Conservation (phyloP, 2,888 invertebrate species). For the Melanostoma scalare region DNA sequence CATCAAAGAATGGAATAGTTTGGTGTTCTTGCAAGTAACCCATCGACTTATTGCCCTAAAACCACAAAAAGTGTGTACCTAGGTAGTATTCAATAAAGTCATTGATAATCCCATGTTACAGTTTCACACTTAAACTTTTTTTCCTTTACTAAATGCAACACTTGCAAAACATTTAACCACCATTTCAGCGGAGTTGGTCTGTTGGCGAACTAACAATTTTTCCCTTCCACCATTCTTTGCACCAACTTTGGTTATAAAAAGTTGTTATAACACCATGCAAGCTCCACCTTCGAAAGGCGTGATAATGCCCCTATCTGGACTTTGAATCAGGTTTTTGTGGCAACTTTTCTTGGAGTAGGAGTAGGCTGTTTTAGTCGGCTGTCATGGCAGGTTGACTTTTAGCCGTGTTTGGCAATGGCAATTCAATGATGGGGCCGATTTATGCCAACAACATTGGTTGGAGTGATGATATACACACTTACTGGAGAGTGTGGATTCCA, state of each 20-base stretch:
- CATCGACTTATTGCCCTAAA: no score
- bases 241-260: conserved; percentile 38
- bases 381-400: conserved; percentile 60
- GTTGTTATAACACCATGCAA: conserved; percentile 30
- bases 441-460: conserved; percentile 50
- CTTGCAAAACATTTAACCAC: conserved; percentile 33
- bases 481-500: conserved; percentile 31
- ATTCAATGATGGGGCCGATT: conserved; percentile 70
- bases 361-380: conserved; percentile 31
- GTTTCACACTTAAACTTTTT: conserved; percentile 44
- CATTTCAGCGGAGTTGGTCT: conserved; percentile 46
- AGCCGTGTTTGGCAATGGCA: conserved; percentile 5
- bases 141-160: neutral
- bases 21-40: no score
- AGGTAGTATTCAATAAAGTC: no score
- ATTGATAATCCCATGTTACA: neutral
- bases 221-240: conserved; percentile 50
- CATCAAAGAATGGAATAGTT: no score
- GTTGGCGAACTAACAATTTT: conserved; percentile 15
- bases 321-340: conserved; percentile 58
- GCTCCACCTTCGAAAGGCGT: conserved; percentile 68
- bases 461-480: conserved; percentile 3
- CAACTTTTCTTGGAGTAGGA: conserved; percentile 50
- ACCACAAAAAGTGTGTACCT: no score
- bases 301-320: conserved; percentile 62